Conservation (phyloP, 2,113 vertebrate species). For the Engystomops pustulosus region DNA sequence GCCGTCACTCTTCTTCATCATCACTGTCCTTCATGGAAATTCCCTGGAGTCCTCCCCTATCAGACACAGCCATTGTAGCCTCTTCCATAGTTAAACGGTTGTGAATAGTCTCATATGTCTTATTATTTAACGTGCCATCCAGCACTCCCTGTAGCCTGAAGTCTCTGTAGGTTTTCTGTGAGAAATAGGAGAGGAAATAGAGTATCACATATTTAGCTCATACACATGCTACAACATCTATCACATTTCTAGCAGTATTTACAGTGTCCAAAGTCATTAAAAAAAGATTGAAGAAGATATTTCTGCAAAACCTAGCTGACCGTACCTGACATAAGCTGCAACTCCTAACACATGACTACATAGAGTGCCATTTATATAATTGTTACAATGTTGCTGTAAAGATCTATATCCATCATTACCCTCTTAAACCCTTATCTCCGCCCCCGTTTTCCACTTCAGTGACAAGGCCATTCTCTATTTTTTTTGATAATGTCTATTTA, state of each 20-base stretch:
- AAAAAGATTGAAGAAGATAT: no score
- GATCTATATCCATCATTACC: no score
- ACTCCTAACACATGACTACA: no score
- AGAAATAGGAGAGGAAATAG: constrained; percentile 57
- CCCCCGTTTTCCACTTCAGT: no score
- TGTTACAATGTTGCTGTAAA: no score
- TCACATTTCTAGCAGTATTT: neutral
- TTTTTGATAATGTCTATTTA: no score
- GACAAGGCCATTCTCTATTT: no score
- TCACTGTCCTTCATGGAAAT: constrained; percentile 97
- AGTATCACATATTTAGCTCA: neutral
- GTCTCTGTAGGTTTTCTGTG: constrained; percentile 93
- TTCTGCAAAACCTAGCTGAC: no score
- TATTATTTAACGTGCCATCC: constrained; percentile 87
- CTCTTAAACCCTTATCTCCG: no score
- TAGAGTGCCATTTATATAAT: no score
- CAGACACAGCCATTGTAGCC: constrained; percentile 84
- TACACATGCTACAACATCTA: neutral
- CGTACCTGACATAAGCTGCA: no score
- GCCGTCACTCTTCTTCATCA: constrained; percentile 84
- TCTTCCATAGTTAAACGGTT: constrained; percentile 91
- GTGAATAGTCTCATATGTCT: constrained; percentile 90
- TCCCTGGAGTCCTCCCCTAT: constrained; percentile 86
- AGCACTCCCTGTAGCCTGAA: constrained; percentile 92
- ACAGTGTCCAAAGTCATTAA: neutral